Percentiles rank a stretch among this genome's conserved stretches.
Evolutionary conservation across 92 coral and sea anemone species (phyloP).

Genomic region (Epizoanthus fatuus): DNA sequence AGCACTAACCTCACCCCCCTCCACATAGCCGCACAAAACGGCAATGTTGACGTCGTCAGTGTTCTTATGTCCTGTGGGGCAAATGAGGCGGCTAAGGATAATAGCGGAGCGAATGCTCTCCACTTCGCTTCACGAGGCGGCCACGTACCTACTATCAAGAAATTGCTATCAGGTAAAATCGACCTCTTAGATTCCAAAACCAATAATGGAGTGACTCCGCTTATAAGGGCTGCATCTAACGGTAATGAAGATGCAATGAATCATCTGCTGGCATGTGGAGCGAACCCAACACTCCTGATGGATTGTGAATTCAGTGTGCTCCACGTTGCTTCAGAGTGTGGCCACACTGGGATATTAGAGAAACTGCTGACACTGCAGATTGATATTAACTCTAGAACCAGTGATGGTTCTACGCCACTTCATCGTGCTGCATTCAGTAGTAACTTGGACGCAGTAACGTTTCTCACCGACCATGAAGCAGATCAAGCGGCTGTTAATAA

Average conservation of each 20-base stretch:
- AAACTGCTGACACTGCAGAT: too few relatives aligned
- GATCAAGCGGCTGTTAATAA: conserved; percentile 49
- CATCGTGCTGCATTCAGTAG: conserved; percentile 14
- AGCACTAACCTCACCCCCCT: conserved; percentile 49
- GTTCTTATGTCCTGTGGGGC: conserved; percentile 77
- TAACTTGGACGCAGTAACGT: conserved; percentile 15
- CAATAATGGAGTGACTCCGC: conserved; percentile 76
- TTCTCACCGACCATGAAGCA: conserved; percentile 2
- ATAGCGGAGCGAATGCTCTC: too few relatives aligned
- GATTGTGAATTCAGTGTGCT: too few relatives aligned
- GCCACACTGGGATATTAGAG: too few relatives aligned
- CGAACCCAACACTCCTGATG: too few relatives aligned
- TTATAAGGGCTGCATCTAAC: conserved; percentile 77
- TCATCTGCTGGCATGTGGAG: background rate
- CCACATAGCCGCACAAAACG: conserved; percentile 84
- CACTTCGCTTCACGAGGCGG: conserved; percentile 90
- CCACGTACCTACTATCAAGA: conserved; percentile 67
- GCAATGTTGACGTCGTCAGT: conserved; percentile 73
- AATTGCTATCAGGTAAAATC: conserved; percentile 61
- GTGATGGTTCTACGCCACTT: too few relatives aligned
- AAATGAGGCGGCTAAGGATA: conserved; percentile 59
- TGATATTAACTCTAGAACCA: too few relatives aligned
- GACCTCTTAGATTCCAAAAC: conserved; percentile 76
- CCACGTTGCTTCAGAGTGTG: too few relatives aligned
- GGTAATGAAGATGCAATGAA: conserved; percentile 71